Evolutionary conservation across 2,113 vertebrate species (phyloP), one percentile per base, ranked within the genome.

Genomic region (Felis catus): DNA sequence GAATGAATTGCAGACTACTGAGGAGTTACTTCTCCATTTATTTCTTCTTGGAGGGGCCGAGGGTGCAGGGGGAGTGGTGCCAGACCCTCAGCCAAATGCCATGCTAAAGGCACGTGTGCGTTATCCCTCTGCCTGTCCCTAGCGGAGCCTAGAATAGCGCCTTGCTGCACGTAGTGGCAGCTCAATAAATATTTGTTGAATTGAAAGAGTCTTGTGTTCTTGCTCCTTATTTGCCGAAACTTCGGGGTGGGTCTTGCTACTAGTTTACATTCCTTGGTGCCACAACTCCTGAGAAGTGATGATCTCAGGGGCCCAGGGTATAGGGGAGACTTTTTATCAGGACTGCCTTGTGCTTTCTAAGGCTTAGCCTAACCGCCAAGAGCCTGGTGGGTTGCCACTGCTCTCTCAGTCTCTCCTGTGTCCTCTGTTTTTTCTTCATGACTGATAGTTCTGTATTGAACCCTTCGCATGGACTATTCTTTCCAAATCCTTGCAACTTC

Each of bases 131-230:
- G 70, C 58, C 87, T 90, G 80, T 89, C 31, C 39, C 45, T 11
- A 68, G 33, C 23, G 27, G 86, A 51, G 80, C 84, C 68, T 45
- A 15, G 63, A 31, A 3, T 8, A 31, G 92, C 97, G 96, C 65
- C 81, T 73, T 21, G 55, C 94, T 61, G 92, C 97, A 98, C 58
- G 55, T 97, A 95, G 92, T 87, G 76, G 83, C 74, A 3, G 70
- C 71, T 97, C 84, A 66, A 0, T 90, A 84, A 81, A 92, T 85
- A 93, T 80, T 97, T 96, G 87, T 93, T 92, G 83, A 96, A 80
- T 78, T 97, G 96, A 97, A 97, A 97, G 98, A 96, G 79, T 78
- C 97, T 95, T 97, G 83, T 97, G 96, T 97, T 96, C 65, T 79
- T 68, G 74, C 31, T 88, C 33, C 23, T 71, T 31, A 4, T 71